Conservation (phyloP, 2,888 invertebrate species). For the Trissolcus brochymenae region DNA sequence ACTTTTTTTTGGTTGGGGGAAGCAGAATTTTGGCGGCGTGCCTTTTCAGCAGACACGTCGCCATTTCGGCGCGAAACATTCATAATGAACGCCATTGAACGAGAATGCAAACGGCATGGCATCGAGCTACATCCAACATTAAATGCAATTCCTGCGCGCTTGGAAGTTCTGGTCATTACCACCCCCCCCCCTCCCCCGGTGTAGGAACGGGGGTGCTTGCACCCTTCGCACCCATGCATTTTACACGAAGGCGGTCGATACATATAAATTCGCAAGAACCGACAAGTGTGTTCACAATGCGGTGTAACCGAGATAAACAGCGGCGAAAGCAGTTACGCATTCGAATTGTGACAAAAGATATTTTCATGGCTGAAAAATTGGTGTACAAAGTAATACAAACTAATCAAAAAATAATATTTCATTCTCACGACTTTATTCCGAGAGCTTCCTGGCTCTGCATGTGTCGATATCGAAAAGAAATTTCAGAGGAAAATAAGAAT, state of each 20-base stretch:
- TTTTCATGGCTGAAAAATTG: no score
- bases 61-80: slow-evolving; percentile 24
- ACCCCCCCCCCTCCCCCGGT: slow-evolving; percentile 61
- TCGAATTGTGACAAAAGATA: no score
- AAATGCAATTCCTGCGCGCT: slow-evolving; percentile 65
- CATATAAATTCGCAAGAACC: slow-evolving; percentile 58
- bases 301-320: slow-evolving; percentile 10
- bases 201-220: slow-evolving; percentile 60
- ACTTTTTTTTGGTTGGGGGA: neutral
- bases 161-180: slow-evolving; percentile 65
- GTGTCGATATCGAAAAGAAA: neutral
- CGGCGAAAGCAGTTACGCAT: neutral
- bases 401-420: neutral
- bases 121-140: slow-evolving; percentile 61
- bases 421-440: neutral
- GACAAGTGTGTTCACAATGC: slow-evolving; percentile 1
- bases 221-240: slow-evolving; percentile 67
- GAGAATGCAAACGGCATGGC: slow-evolving; percentile 18
- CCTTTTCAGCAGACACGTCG: neutral
- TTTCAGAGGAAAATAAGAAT: neutral
- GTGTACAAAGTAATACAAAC: neutral
- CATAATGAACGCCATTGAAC: slow-evolving; percentile 32
- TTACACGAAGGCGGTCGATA: slow-evolving; percentile 70
- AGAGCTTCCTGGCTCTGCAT: neutral
- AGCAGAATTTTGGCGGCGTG: slow-evolving; percentile 22